Evolutionary conservation across 37 sponge, comb jelly and placozoan species (phyloP).

Genomic region (Crambe crambe): DNA sequence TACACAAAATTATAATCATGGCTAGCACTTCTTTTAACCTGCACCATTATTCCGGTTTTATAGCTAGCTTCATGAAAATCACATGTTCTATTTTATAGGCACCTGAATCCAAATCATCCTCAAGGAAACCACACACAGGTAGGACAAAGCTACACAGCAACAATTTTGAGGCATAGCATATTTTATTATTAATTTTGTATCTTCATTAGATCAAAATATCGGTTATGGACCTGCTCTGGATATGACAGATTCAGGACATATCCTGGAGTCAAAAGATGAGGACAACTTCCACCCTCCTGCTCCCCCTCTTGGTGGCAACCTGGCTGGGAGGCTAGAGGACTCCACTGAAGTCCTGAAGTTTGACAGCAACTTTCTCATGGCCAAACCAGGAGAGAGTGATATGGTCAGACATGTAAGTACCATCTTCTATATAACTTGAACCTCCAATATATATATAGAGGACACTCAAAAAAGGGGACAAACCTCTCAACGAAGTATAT

Average conservation of each 20-base stretch:
- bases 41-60: no score
- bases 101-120: neutral
- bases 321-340: neutral
- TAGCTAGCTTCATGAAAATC: no score
- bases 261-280: neutral
- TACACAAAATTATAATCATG: no score
- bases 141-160: neutral
- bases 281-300: slow-evolving; percentile 50
- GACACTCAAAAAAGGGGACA: no score
- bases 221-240: slow-evolving; percentile 52
- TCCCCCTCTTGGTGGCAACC: slow-evolving; percentile 41
- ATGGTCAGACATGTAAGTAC: slow-evolving; percentile 12
- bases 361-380: slow-evolving; percentile 70
- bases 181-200: no score
- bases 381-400: slow-evolving; percentile 15
- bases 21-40: no score
- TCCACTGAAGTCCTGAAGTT: slow-evolving; percentile 15
- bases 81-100: neutral
- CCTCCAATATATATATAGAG: no score
- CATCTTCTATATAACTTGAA: no score
- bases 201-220: slow-evolving; percentile 41
- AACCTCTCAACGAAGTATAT: no score
- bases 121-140: neutral
- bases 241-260: neutral
- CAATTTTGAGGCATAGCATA: no score